Evolutionary conservation across 2,113 vertebrate genomes (phyloP).

Genomic region (Sapayoa aenigma): DNA sequence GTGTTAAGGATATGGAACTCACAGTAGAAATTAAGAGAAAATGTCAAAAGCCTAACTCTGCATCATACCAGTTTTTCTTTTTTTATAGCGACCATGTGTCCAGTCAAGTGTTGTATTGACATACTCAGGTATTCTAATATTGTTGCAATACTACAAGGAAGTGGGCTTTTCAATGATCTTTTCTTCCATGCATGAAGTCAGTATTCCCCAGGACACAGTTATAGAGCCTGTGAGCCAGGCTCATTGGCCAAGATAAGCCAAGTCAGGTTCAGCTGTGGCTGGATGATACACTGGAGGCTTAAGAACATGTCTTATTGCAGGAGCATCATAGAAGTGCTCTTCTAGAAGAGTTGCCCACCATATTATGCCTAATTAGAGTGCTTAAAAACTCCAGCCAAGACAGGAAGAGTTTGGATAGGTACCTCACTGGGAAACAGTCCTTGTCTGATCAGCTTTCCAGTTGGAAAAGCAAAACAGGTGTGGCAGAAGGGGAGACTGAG

Average conservation of each 20-base stretch:
- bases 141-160: neutral
- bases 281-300: neutral
- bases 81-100: neutral
- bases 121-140: neutral
- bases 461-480: neutral
- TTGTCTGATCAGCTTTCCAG: neutral
- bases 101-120: neutral
- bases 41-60: neutral
- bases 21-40: neutral
- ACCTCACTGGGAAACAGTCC: neutral
- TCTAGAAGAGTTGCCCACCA: neutral
- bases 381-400: neutral
- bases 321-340: neutral
- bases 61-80: neutral
- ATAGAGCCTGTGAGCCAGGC: neutral
- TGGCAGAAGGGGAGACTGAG: neutral
- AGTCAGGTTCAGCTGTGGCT: neutral
- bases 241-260: neutral
- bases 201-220: neutral
- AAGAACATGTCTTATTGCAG: neutral
- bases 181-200: neutral
- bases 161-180: neutral
- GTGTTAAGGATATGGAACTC: neutral
- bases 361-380: neutral
- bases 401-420: neutral